These are phyloP conservation scores for Tenualosa thibaudeaui DNA, from an alignment of 2,797 vertebrate genomes.

Conservation along the genomic window DNA sequence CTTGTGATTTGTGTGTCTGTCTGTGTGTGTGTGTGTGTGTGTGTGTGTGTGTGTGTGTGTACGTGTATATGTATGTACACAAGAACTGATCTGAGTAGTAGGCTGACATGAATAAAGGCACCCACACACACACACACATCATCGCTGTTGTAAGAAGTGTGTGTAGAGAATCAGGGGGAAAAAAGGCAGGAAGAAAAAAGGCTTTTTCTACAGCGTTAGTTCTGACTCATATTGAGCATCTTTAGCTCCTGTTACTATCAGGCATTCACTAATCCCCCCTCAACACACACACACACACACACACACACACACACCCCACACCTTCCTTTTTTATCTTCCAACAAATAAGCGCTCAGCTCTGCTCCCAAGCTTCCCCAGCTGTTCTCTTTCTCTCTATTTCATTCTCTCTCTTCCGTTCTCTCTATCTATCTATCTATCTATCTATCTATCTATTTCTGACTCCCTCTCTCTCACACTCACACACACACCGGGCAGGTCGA, in stretches of 20 bases:
- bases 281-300: background rate
- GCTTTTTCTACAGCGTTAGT: background rate
- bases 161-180: background rate
- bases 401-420: background rate
- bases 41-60: slow-evolving; percentile 27
- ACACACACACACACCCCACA: too few relatives aligned
- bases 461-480: background rate
- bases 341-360: background rate
- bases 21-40: background rate
- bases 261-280: background rate
- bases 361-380: background rate
- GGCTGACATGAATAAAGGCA: background rate
- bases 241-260: background rate
- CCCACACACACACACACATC: background rate
- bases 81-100: slow-evolving; percentile 26
- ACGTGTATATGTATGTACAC: slow-evolving; percentile 27
- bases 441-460: background rate
- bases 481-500: background rate
- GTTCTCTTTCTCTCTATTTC: background rate
- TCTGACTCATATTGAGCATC: background rate
- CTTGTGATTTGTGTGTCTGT: slow-evolving; percentile 17
- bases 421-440: background rate
- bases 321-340: background rate
- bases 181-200: background rate
- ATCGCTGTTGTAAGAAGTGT: background rate